Evolutionary conservation across 2,113 vertebrate genomes (phyloP).

Genomic region (Cyprinodon tularosa): DNA sequence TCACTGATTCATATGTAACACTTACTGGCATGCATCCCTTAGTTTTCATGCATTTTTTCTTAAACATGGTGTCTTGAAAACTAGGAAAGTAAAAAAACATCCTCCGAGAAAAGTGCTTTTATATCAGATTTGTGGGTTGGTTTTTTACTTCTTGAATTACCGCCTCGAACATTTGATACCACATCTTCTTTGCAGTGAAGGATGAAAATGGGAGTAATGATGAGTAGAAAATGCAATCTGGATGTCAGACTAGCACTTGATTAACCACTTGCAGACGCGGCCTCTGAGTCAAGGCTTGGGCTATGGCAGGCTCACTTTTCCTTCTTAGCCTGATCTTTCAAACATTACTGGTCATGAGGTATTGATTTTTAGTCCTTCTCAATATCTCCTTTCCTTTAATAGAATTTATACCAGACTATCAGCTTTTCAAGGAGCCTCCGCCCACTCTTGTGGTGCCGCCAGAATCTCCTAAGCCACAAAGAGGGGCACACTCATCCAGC

Average conservation of each 20-base stretch:
- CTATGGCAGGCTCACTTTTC: slow-evolving; percentile 83
- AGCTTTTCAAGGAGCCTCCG: slow-evolving; percentile 59
- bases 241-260: slow-evolving; percentile 70
- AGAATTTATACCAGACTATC: slow-evolving; percentile 71
- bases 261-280: slow-evolving; percentile 71
- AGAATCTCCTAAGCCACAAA: slow-evolving; percentile 30
- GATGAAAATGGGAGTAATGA: slow-evolving; percentile 60
- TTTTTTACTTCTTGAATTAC: slow-evolving; percentile 50
- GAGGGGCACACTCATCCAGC: slow-evolving; percentile 16
- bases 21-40: background rate
- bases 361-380: slow-evolving; percentile 76
- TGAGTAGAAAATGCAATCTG: slow-evolving; percentile 72
- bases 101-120: slow-evolving; percentile 38
- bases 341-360: slow-evolving; percentile 81
- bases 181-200: slow-evolving; percentile 39
- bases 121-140: slow-evolving; percentile 48
- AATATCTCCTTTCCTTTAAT: slow-evolving; percentile 70
- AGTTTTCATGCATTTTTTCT: slow-evolving; percentile 1
- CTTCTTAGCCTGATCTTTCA: slow-evolving; percentile 75
- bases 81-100: slow-evolving; percentile 47
- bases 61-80: slow-evolving; percentile 37
- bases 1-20: background rate
- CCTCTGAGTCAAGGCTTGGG: slow-evolving; percentile 37
- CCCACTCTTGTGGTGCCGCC: slow-evolving; percentile 20
- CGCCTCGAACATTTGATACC: slow-evolving; percentile 58